Conservation (phyloP, 1,140 invertebrate genomes). For the Drosophila murphyi region DNA sequence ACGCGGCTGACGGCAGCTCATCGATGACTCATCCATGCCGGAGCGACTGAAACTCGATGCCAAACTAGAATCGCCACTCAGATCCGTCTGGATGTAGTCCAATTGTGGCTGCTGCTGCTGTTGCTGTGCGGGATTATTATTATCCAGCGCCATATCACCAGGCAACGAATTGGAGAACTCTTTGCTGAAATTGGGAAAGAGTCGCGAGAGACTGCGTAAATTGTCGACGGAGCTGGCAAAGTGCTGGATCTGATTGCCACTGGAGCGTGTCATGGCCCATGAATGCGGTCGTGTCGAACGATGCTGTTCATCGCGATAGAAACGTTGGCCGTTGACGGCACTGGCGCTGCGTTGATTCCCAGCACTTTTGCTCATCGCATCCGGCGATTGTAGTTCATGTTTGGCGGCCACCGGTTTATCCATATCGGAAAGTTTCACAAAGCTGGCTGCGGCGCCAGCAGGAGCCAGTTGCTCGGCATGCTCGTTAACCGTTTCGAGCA, state of each 20-base stretch:
- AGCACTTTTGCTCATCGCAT: constrained; percentile 77
- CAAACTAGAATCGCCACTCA: constrained; percentile 79
- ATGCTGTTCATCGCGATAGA: constrained; percentile 87
- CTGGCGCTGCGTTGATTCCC: constrained; percentile 81
- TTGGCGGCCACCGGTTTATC: constrained; percentile 85
- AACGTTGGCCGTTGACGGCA: constrained; percentile 44
- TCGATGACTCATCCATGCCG: constrained; percentile 83
- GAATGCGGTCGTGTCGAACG: constrained; percentile 84
- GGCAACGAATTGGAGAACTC: constrained; percentile 83
- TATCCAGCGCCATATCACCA: constrained; percentile 66
- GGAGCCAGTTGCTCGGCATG: constrained; percentile 49
- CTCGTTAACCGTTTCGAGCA: constrained; percentile 82
- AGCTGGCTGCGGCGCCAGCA: constrained; percentile 53
- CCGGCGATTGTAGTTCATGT: constrained; percentile 77
- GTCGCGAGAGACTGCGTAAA: constrained; percentile 77
- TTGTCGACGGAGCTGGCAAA: constrained; percentile 84
- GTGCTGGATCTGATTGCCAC: constrained; percentile 78
- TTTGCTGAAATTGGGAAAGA: constrained; percentile 85
- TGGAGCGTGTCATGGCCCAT: constrained; percentile 86
- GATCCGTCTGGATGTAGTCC: constrained; percentile 81
- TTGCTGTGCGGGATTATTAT: constrained; percentile 19
- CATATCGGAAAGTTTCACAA: constrained; percentile 87
- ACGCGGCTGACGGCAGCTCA: constrained; percentile 84
- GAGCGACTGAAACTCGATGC: constrained; percentile 83
- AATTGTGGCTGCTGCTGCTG: constrained; percentile 54